A percentile compares a stretch with the other conserved stretches of the same genome.
Conservation (phyloP, 2,888 invertebrate genomes). For the Drosophila lutescens region DNA sequence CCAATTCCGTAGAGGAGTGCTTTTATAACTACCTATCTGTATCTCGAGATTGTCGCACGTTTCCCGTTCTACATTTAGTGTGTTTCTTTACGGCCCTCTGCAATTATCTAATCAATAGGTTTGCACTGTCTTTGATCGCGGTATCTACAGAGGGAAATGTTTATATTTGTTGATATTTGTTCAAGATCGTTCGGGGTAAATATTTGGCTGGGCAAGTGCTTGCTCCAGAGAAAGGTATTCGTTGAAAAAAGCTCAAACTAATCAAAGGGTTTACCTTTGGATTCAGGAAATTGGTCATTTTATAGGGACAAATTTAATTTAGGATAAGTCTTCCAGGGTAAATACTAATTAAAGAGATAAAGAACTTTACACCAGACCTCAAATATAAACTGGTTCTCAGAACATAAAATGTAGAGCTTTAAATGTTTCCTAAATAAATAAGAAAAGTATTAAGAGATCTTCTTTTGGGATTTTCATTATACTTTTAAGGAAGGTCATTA, state of each 20-base stretch:
- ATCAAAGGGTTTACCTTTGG: conserved; percentile 6
- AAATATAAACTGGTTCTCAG: too few species aligned
- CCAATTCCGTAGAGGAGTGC: conserved; percentile 47
- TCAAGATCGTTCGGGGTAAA: conserved; percentile 27
- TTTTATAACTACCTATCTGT: conserved; percentile 15
- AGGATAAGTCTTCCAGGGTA: neutral
- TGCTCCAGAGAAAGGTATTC: neutral
- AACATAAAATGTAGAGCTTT: too few species aligned
- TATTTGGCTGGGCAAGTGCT: conserved; percentile 34
- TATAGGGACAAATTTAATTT: neutral
- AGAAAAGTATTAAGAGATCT: neutral
- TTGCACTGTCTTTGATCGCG: conserved; percentile 70
- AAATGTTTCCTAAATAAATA: too few species aligned
- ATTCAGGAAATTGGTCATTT: conserved; percentile 5
- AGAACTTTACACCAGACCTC: too few species aligned
- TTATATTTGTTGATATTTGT: conserved; percentile 44
- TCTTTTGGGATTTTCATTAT: neutral
- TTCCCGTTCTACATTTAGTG: conserved; percentile 31
- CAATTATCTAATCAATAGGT: conserved; percentile 77
- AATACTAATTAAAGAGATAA: neutral
- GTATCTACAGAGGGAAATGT: conserved; percentile 74
- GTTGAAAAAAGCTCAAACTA: neutral
- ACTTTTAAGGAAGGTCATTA: neutral
- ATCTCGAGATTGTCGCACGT: conserved; percentile 32
- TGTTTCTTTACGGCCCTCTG: conserved; percentile 22